phyloP scores from a whole-genome alignment of 2,888 invertebrate species.

The Drosophila seclusa region DNA sequence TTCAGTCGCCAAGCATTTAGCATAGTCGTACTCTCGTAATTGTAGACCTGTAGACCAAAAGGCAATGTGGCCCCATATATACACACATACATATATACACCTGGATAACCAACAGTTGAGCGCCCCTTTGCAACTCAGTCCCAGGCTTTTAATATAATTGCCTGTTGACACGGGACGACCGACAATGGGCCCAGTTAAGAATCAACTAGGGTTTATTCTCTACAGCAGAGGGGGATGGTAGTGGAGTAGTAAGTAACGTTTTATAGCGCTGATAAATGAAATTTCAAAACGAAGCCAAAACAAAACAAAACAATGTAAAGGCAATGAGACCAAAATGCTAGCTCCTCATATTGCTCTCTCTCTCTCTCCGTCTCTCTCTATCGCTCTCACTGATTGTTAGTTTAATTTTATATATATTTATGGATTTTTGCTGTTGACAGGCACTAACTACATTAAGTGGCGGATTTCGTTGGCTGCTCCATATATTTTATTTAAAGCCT shows the following conservation, averaged over 20 bases:
- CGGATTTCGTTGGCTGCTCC: constrained; percentile 13
- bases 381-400: constrained; percentile 9
- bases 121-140: constrained; percentile 29
- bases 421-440: constrained; percentile 34
- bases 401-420: constrained; percentile 11
- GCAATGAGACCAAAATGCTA: constrained; percentile 43
- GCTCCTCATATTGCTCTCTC: constrained; percentile 4
- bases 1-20: constrained; percentile 72
- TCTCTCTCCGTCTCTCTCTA: not conserved
- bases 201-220: constrained; percentile 9
- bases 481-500: constrained; percentile 27
- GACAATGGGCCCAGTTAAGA: constrained; percentile 47
- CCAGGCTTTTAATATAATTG: constrained; percentile 81
- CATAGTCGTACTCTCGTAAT: constrained; percentile 63
- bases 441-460: constrained; percentile 45
- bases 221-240: not conserved
- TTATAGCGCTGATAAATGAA: constrained; percentile 79
- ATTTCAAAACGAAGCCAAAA: constrained; percentile 71
- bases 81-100: not conserved
- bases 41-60: constrained; percentile 35
- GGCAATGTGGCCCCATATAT: constrained; percentile 1
- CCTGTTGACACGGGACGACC: constrained; percentile 82
- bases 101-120: constrained; percentile 35
- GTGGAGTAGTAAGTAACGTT: constrained; percentile 54
- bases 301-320: constrained; percentile 57